Base-by-base conservation (phyloP, 2,797 vertebrate species). In the Phataginus tetradactyla region DNA sequence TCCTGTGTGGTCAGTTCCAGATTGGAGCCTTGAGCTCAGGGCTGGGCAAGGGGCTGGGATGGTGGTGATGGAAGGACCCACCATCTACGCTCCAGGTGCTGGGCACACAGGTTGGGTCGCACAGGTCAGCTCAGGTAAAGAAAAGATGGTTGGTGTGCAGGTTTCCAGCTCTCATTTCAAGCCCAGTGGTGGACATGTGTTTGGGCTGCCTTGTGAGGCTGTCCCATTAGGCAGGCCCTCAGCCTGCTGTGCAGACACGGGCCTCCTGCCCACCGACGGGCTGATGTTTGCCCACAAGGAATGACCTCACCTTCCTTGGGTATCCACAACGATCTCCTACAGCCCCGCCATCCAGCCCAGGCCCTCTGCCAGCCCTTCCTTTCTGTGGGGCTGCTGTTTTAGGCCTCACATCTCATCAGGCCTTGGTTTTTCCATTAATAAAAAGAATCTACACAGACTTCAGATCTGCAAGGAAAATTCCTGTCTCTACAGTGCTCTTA, bases 201-300 rank as follows among this genome's bases (percentile, higher is more conserved):
- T 85, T 53, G 42, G 75, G 37, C 57, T 23, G 2, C 72, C 34
- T 21, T 75, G 71, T 32, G 27, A 59, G 49, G 42, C 39, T 5
- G 32, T 20, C 39, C 39, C 8, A 0, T 14, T 49, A 57, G 61
- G 66, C 74, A 39, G 53, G 85, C 42, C 49, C 51, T 59, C 6
- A 21, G 32, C 78, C 55, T 59, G 49, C 80, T 64, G 20, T 74
- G 45, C 81, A 96, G 7, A 72, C 78, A 87, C 57, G 32, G 64
- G 64, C 32, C 55, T 84, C 63, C 15, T 18, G 74, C 45, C 57
- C 13, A 7, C n/a, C 2, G 17, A 78, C 57, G 2, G 77, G 2
- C 45, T 20, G 20, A 0, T 14, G 17, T 66, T 37, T 23, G 27
- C 51, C 78, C 59, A 10, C 37, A 39, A 75, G 77, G 45, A 37